Conservation (phyloP, 2,113 vertebrate species). For the Boulengeromyrus knoepffleri region DNA sequence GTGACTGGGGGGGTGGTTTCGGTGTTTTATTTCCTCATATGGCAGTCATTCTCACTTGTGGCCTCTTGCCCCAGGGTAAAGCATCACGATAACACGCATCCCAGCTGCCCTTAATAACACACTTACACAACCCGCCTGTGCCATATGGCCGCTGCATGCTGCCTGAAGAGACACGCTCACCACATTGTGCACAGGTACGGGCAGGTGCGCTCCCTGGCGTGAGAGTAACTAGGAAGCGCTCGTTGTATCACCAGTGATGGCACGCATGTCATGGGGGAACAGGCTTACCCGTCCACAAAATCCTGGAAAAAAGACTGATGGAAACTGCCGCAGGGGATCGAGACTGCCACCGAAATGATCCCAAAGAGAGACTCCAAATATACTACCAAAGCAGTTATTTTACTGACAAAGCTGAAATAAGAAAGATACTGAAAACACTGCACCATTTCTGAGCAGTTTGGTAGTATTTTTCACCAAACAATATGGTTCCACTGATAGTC, state of each 20-base stretch:
- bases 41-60: neutral
- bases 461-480: neutral
- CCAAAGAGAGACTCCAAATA: neutral
- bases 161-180: neutral
- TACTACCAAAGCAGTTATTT: neutral
- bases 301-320: neutral
- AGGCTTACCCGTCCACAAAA: neutral
- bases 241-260: neutral
- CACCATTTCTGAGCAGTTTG: neutral
- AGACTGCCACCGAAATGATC: neutral
- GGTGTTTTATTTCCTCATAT: neutral
- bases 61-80: neutral
- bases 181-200: neutral
- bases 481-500: neutral
- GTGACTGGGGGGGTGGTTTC: neutral
- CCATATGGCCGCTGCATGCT: neutral
- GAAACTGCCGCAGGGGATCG: neutral
- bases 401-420: neutral
- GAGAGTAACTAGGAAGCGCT: neutral
- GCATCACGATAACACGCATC: neutral
- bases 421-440: neutral
- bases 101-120: conserved; percentile 4
- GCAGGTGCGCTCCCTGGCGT: neutral
- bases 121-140: neutral
- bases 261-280: neutral